Evolutionary conservation across 2,888 invertebrate species (phyloP), one percentile per base, ranked within the genome.

Genomic region (Hartigia nigra): DNA sequence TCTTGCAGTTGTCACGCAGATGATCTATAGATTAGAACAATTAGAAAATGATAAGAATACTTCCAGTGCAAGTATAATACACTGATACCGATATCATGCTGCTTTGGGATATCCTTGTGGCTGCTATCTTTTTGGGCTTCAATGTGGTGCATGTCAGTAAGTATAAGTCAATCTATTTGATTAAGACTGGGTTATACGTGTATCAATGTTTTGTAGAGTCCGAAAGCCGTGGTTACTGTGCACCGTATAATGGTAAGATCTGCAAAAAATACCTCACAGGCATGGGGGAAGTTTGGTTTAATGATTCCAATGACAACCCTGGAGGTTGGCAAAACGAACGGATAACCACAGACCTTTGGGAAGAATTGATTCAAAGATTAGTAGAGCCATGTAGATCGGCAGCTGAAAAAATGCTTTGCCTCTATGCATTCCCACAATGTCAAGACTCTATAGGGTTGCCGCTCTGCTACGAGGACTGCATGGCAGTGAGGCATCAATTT

Each of bases 351-450:
- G 96, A 95, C 75, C 92, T 98, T 35, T 98, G 97, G 97, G 95
- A 96, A 84, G 97, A 98, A 93, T 93, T 98, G 92, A 96, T 98
- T 88, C 93, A 94, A 12, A 94, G 95, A 78, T 92, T 98, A 72
- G 94, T 94, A 80, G 97, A 97, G 87, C 96, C 97, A 70, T 98
- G 98, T 92, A 94, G 96, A 80, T 95, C 95, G 83, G 96, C 96
- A 80, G 98, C 98, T 75, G 83, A 95, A 95, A 97, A 95, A 93
- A 93, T 98, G 90, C 92, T 98, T 31, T 98, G 98, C 92, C 95
- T 96, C 79, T 98, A 97, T 92, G 97, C 98, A 76, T 98, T 98
- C 92, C 98, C 98, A 3, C 95, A 95, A 88, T 98, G 98, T 89
- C 95, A 95, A 76, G 93, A 94, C 80, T 95, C 96, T 4, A 93